Percentiles rank a stretch among this genome's conserved stretches.
Evolutionary conservation across 92 coral and sea anemone species (phyloP).

Genomic region (Parazoanthus swiftii): DNA sequence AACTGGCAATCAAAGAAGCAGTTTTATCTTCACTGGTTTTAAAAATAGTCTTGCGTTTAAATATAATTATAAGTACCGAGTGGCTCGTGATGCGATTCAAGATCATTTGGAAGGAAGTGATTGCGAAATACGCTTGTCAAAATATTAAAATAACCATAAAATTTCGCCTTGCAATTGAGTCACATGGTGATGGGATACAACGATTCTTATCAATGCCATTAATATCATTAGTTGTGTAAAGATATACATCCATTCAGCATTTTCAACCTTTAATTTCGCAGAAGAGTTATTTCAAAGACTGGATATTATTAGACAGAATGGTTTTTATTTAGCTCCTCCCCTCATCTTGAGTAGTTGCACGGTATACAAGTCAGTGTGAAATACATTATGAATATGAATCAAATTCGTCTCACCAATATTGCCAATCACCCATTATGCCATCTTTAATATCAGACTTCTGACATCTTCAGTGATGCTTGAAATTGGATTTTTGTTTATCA

Average conservation of each 20-base stretch:
- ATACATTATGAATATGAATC: slow-evolving; percentile 15
- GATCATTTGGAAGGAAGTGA: slow-evolving; percentile 13
- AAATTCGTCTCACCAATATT: slow-evolving; percentile 18
- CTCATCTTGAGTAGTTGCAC: neutral
- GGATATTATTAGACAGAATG: neutral
- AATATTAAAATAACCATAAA: neutral
- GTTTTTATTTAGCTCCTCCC: slow-evolving; percentile 27
- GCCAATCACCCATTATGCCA: neutral
- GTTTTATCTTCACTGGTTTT: neutral
- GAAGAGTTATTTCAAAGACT: neutral
- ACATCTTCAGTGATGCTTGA: slow-evolving; percentile 14
- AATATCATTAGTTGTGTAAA: neutral
- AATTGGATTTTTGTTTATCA: neutral
- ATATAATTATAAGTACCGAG: neutral
- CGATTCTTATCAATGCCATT: neutral
- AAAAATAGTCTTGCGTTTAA: slow-evolving; percentile 1
- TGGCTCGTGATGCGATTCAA: neutral
- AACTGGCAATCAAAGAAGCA: slow-evolving; percentile 17
- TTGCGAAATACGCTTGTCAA: slow-evolving; percentile 11
- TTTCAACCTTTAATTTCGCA: neutral
- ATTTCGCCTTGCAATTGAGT: neutral
- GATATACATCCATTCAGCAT: neutral
- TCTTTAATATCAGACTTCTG: slow-evolving; percentile 3
- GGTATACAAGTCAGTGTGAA: neutral
- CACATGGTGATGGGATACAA: neutral